Conservation (phyloP, 2,113 vertebrate genomes). For the Aegypius monachus region DNA sequence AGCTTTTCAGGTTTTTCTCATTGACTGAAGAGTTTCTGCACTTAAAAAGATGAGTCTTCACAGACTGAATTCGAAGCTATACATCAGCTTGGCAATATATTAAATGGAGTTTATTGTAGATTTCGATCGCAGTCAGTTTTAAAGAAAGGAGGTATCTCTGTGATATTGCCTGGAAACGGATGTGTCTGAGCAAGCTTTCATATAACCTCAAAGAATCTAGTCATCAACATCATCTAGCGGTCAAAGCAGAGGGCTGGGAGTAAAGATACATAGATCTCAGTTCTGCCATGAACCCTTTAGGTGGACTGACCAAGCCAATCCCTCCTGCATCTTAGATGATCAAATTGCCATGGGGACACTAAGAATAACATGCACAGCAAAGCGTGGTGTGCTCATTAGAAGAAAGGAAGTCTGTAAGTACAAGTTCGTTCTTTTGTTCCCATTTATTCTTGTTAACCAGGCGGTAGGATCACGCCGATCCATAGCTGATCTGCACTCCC, state of each 20-base stretch:
- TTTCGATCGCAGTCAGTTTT: slow-evolving; percentile 11
- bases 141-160: background rate
- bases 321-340: background rate
- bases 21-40: background rate
- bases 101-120: background rate
- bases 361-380: background rate
- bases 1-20: background rate
- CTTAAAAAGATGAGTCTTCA: slow-evolving; percentile 2
- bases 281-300: background rate
- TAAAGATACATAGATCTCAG: background rate
- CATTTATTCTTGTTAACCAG: background rate
- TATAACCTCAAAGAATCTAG: background rate
- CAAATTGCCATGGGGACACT: background rate
- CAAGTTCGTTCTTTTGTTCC: background rate
- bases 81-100: background rate
- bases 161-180: slow-evolving; percentile 12
- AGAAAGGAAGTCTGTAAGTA: background rate
- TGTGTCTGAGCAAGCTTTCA: background rate
- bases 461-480: background rate
- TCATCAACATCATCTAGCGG: background rate
- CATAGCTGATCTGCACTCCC: background rate
- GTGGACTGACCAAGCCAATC: background rate
- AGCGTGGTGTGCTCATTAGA: background rate
- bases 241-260: slow-evolving; percentile 7
- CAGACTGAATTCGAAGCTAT: background rate